Evolutionary conservation across 2,888 invertebrate genomes (phyloP).

Genomic region (Drosophila buzzatii): DNA sequence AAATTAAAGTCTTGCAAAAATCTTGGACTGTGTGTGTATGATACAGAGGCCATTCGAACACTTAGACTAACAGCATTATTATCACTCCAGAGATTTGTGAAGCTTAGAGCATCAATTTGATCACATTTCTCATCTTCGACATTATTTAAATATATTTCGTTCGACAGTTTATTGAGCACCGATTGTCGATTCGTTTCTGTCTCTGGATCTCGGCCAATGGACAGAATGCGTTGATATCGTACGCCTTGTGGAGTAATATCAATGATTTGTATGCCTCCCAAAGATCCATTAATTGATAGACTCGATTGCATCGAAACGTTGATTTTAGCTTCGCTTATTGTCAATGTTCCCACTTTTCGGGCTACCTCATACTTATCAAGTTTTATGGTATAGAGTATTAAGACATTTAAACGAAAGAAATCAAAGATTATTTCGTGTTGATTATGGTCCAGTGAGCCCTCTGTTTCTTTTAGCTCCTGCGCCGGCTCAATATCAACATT

Average conservation of each 20-base stretch:
- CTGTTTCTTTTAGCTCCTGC: slow-evolving; percentile 38
- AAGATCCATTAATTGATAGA: slow-evolving; percentile 92
- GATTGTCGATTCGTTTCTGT: slow-evolving; percentile 80
- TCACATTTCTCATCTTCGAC: slow-evolving; percentile 61
- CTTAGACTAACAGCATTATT: slow-evolving; percentile 80
- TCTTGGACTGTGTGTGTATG: slow-evolving; percentile 96
- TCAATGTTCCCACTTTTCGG: slow-evolving; percentile 96
- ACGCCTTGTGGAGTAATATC: slow-evolving; percentile 94
- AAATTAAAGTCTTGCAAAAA: slow-evolving; percentile 94
- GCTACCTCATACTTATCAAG: slow-evolving; percentile 90
- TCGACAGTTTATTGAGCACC: slow-evolving; percentile 81
- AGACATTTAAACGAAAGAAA: slow-evolving; percentile 95
- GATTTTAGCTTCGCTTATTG: slow-evolving; percentile 95
- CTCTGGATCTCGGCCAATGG: slow-evolving; percentile 92
- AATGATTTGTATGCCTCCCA: slow-evolving; percentile 96
- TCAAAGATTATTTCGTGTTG: slow-evolving; percentile 93
- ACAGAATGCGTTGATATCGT: slow-evolving; percentile 93
- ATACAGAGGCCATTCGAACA: slow-evolving; percentile 93
- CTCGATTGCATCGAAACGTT: slow-evolving; percentile 89
- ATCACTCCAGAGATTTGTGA: slow-evolving; percentile 83
- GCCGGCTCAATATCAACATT: slow-evolving; percentile 25
- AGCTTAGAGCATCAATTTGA: slow-evolving; percentile 85
- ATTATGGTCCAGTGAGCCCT: slow-evolving; percentile 86
- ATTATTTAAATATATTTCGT: slow-evolving; percentile 85
- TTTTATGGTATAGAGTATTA: slow-evolving; percentile 92